Base-by-base conservation (phyloP, 2,113 vertebrate species). In the Hyperopisus bebe region DNA sequence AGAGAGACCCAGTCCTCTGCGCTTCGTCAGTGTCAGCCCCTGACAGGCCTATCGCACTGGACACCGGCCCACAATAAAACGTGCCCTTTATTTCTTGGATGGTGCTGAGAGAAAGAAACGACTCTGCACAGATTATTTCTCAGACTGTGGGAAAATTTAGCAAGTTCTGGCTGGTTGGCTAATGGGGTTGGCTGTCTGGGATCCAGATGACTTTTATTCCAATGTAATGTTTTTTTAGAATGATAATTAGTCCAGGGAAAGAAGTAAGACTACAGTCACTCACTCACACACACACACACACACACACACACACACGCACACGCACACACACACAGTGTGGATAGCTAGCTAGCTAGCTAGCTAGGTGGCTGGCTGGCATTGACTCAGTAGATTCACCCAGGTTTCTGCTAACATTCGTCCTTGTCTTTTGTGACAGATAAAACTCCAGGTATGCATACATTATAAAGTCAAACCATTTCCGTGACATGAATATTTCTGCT, bases 21-120 rank as follows among this genome's bases (percentile, higher is more conserved):
- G 53, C 53, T 91, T 86, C n/a, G 87, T 91, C 89, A 91, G 70
- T 87, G 86, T 90, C 80, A 89, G 46, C 70, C 89, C 55, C 15
- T 80, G 88, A 89, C 89, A 86, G 90, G 50, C 89, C 89, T 50
- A 11, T 35, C 19, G 77, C 48, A 8, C 86, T 70, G 66, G 42
- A 89, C 21, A 1, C 27, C 39, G n/a, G 53, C 88, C 66, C 83
- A 86, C n/a, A 50, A 48, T 48, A 50, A 85, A 46, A 85, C 10
- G 47, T n/a, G 42, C 44, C 83, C 83, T 86, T 86, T 86, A 86
- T 50, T 47, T 47, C n/a, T 48, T n/a, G 47, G 27, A 53, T 15
- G 27, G 15, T 39, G 50, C 48, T 19, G 50, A 53, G 27, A 15
- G n/a, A 35, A 35, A 35, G 85, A 39, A 55, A 55, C 0, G 47